Percentiles rank a stretch among this genome's conserved stretches.
Evolutionary conservation across 2,113 vertebrate genomes (phyloP).

Genomic region (Tyrannus savana): DNA sequence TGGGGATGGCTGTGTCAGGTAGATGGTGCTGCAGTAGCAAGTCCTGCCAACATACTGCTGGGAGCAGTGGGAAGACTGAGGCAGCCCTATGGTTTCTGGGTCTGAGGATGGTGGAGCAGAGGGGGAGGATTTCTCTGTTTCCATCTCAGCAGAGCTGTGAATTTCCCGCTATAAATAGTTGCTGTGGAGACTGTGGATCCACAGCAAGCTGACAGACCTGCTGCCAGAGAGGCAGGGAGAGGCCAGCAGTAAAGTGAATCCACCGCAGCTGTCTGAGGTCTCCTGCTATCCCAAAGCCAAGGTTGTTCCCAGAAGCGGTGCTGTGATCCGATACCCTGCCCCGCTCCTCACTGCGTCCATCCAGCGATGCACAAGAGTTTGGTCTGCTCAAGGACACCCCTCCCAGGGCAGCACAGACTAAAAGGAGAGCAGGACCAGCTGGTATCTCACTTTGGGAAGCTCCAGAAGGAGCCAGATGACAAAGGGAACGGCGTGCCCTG

Average conservation of each 20-base stretch:
- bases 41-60: background rate
- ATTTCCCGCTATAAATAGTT: constrained; percentile 66
- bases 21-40: background rate
- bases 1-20: background rate
- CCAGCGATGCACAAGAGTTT: background rate
- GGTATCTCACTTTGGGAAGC: background rate
- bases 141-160: constrained; percentile 28
- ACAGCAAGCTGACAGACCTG: constrained; percentile 15
- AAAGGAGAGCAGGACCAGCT: constrained; percentile 29
- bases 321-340: constrained; percentile 50
- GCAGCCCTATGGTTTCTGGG: background rate
- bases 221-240: constrained; percentile 42
- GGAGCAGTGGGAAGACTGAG: background rate
- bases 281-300: background rate
- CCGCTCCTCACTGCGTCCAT: background rate
- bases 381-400: background rate
- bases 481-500: background rate
- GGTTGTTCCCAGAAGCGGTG: constrained; percentile 38
- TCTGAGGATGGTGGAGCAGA: background rate
- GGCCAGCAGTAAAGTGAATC: constrained; percentile 46
- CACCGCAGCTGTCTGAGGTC: constrained; percentile 51
- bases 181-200: constrained; percentile 21
- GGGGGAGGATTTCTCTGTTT: constrained; percentile 24
- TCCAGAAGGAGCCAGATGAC: background rate
- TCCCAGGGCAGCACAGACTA: background rate